phyloP scores from a whole-genome alignment of 2,888 invertebrate genomes.

The Andrena trimmerana region DNA sequence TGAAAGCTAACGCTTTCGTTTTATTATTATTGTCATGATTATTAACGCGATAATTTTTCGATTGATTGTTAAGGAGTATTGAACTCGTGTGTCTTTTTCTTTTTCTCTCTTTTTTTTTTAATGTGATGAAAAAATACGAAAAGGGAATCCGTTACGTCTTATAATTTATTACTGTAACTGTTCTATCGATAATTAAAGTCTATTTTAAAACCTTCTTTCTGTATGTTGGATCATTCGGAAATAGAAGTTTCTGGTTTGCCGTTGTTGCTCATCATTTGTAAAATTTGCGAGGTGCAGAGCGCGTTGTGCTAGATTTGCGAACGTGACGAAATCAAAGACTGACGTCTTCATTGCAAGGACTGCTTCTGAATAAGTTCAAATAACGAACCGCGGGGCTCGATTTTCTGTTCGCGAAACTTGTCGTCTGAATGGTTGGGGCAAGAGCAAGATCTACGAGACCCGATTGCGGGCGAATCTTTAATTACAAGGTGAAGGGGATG shows the following conservation, averaged over 20 bases:
- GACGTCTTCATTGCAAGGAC: conserved; percentile 65
- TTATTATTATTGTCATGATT: not conserved
- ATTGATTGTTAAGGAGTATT: not conserved
- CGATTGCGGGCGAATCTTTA: conserved; percentile 17
- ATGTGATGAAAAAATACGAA: conserved; percentile 33
- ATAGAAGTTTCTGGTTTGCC: conserved; percentile 29
- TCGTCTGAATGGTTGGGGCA: conserved; percentile 16
- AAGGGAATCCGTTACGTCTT: conserved; percentile 27
- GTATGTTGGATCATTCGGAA: conserved; percentile 29
- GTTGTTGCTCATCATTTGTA: conserved; percentile 2
- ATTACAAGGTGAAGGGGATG: conserved; percentile 52
- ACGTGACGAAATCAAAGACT: conserved; percentile 67
- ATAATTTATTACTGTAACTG: conserved; percentile 45
- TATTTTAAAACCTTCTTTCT: conserved; percentile 18
- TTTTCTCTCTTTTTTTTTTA: conserved; percentile 19
- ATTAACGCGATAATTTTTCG: conserved; percentile 6
- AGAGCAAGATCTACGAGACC: conserved; percentile 1
- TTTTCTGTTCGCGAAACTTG: conserved; percentile 24
- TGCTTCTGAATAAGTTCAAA: conserved; percentile 49
- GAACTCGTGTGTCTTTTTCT: conserved; percentile 3
- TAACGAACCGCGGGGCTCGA: conserved; percentile 13
- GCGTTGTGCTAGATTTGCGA: conserved; percentile 34
- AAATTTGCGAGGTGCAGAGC: conserved; percentile 7
- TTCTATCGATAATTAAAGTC: conserved; percentile 26
- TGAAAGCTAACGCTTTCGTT: conserved; percentile 15